Evolutionary conservation across 1,140 invertebrate species (phyloP).

Genomic region (Propsilocerus akamusi): DNA sequence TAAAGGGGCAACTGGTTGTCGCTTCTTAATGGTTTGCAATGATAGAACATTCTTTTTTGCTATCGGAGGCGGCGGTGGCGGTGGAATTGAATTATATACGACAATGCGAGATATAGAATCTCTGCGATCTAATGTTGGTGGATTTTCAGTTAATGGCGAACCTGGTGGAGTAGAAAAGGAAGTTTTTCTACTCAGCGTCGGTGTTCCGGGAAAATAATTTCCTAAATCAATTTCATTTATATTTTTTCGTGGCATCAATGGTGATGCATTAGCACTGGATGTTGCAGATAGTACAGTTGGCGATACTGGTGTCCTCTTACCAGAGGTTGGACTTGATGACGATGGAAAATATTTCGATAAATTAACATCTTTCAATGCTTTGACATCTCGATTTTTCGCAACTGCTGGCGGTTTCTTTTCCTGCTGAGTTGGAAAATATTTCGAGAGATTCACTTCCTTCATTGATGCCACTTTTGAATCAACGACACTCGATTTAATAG

Average conservation of each 20-base stretch:
- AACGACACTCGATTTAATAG: slow-evolving; percentile 17
- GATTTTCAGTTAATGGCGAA: not conserved
- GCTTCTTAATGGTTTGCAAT: slow-evolving; percentile 14
- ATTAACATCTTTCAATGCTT: slow-evolving; percentile 20
- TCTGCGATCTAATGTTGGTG: not conserved
- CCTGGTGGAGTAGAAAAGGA: not conserved
- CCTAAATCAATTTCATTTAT: not conserved
- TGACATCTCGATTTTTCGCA: slow-evolving; percentile 20
- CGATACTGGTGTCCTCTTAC: not conserved
- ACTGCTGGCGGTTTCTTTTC: slow-evolving; percentile 13
- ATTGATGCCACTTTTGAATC: slow-evolving; percentile 16
- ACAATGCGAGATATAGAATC: not conserved
- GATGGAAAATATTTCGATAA: slow-evolving; percentile 20
- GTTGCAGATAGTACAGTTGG: not conserved
- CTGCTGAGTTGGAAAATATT: slow-evolving; percentile 23
- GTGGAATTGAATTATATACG: not conserved
- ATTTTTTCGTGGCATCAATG: not conserved
- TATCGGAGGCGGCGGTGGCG: not conserved
- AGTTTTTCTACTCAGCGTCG: not conserved
- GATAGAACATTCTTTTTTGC: not conserved
- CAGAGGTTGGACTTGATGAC: not conserved
- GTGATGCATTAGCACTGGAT: not conserved
- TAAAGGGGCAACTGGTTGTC: no score
- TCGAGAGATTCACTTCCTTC: slow-evolving; percentile 16
- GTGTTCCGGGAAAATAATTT: not conserved